Evolutionary conservation across 30 jellyfish, hydroid and myxozoan species (phyloP), one percentile per base, ranked within the genome.

Genomic region (Rhopilema esculentum): DNA sequence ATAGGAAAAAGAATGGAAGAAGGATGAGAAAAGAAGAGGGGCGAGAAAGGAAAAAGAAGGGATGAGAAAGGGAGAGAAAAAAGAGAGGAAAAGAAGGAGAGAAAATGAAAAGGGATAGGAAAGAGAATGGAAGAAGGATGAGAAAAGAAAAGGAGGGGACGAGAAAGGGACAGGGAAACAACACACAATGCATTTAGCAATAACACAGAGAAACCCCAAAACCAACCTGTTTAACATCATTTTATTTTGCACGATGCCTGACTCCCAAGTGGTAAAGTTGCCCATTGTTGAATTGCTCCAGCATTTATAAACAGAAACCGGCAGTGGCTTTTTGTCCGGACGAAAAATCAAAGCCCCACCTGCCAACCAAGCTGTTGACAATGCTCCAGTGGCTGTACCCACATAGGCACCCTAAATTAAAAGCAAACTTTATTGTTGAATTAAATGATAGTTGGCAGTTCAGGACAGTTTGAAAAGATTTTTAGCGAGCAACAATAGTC

Each of bases 271-370:
- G 12, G 88, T 78, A 33, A 57, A 78, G 29, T 78, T 78, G 0
- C 29, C 22, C 0, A 24, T 66, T 4, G 88, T 78, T 27, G 88
- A 78, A 22, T 78, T 78, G 53, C 63, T 15, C 19, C 49, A 49
- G 33, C 92, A 83, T 69, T 50, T 83, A 70, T 83, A 71, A 25
- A 72, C 50, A 1, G 92, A 83, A 12, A 83, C 62, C 1, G 92
- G 92, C 6, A 25, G 29, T 69, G 92, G 79, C 74, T 26, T 27
- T 48, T 70, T 83, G 86, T 83, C 92, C 17, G 92, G 87, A 75
- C 86, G 85, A 79, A 68, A 83, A 71, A 83, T 48, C 24, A 83
- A 27, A 28, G 92, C 92, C 1, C 92, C 92, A 24, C 69, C 19
- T n/a, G 92, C 82, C 57, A 83, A 27, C 92, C 92, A 83, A 20